phyloP scores from a whole-genome alignment of 2,888 invertebrate species.

The Habrosyne pyritoides region DNA sequence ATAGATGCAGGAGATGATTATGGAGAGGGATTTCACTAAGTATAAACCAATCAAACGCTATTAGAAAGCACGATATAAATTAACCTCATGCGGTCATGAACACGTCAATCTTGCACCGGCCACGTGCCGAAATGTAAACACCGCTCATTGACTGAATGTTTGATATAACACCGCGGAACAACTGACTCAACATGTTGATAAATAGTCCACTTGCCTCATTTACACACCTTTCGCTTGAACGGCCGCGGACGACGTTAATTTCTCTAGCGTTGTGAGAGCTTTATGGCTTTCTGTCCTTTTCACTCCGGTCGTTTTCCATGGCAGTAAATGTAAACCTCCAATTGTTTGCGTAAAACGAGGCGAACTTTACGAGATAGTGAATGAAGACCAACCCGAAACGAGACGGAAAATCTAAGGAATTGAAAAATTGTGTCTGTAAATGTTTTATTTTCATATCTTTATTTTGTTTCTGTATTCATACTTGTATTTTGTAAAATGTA shows the following conservation, averaged over 20 bases:
- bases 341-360: neutral
- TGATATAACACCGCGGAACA: constrained; percentile 9
- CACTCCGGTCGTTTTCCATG: constrained; percentile 17
- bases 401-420: neutral
- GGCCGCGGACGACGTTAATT: constrained; percentile 37
- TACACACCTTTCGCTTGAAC: constrained; percentile 40
- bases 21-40: too few relatives aligned
- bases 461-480: too few relatives aligned
- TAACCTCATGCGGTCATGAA: neutral
- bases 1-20: too few relatives aligned
- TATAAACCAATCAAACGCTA: too few relatives aligned
- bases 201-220: constrained; percentile 17
- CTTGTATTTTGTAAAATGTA: too few relatives aligned
- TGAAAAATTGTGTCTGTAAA: neutral
- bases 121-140: constrained; percentile 50
- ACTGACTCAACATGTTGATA: neutral
- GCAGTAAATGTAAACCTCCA: neutral
- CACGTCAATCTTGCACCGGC: constrained; percentile 7
- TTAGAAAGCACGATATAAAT: neutral
- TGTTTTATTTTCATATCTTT: too few relatives aligned
- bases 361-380: neutral
- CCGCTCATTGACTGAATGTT: constrained; percentile 23
- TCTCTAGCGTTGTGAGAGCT: constrained; percentile 34
- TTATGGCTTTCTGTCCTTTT: constrained; percentile 26
- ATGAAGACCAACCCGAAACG: neutral